These are phyloP conservation scores for Ametastegia equiseti DNA, from an alignment of 2,888 invertebrate species.

Conservation along the genomic window DNA sequence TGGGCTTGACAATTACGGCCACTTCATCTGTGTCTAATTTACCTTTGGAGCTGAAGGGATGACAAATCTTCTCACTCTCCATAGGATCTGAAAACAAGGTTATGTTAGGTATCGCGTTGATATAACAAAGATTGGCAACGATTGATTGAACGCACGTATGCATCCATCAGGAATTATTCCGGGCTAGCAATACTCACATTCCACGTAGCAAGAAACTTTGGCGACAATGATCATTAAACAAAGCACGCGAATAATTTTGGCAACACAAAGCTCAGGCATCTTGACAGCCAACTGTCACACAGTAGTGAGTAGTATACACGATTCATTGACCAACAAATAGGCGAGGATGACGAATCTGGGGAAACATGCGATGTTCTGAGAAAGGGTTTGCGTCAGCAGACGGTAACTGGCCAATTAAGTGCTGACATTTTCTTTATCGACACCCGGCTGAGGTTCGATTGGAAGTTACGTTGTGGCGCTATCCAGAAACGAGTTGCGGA, in stretches of 20 bases:
- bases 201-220: conserved; percentile 21
- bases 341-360: neutral
- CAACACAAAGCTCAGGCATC: conserved; percentile 55
- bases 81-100: conserved; percentile 60
- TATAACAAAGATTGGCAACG: neutral
- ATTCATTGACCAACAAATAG: conserved; percentile 5
- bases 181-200: conserved; percentile 53
- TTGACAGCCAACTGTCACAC: conserved; percentile 53
- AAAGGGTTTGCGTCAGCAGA: neutral
- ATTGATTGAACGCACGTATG: neutral
- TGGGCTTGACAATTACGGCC: conserved; percentile 52
- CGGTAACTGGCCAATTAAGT: neutral
- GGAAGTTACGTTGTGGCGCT: neutral
- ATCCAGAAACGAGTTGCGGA: neutral
- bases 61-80: conserved; percentile 60
- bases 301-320: too few relatives aligned
- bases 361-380: neutral
- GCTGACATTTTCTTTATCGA: neutral
- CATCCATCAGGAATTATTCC: neutral
- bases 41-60: conserved; percentile 53
- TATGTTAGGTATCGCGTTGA: neutral
- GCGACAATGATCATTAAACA: conserved; percentile 48
- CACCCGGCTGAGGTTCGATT: neutral
- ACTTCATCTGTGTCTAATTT: conserved; percentile 34
- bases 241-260: conserved; percentile 53